Conservation (phyloP, 2,797 vertebrate species). For the Gymnodraco acuticeps region DNA sequence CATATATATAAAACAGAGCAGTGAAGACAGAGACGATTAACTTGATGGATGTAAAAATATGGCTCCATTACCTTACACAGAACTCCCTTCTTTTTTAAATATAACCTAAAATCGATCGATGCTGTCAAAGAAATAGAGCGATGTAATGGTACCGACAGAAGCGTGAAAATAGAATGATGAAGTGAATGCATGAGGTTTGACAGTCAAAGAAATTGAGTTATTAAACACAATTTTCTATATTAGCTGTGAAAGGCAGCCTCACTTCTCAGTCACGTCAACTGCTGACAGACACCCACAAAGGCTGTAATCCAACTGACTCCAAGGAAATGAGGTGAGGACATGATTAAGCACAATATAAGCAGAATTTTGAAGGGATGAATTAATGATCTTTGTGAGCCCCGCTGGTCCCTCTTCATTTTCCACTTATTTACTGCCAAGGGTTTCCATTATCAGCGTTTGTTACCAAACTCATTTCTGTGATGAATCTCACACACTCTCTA, state of each 20-base stretch:
- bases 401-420: slow-evolving; percentile 53
- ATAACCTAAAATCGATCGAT: slow-evolving; percentile 51
- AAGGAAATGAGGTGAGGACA: slow-evolving; percentile 60
- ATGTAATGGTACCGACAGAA: slow-evolving; percentile 31
- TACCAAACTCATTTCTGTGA: slow-evolving; percentile 46
- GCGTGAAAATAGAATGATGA: slow-evolving; percentile 43
- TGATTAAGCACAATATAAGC: slow-evolving; percentile 52
- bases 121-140: slow-evolving; percentile 42
- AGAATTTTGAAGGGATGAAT: slow-evolving; percentile 44
- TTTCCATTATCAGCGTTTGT: slow-evolving; percentile 60
- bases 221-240: slow-evolving; percentile 50
- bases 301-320: slow-evolving; percentile 49
- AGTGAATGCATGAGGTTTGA: slow-evolving; percentile 41
- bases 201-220: slow-evolving; percentile 58
- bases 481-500: slow-evolving; percentile 38
- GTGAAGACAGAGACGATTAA: slow-evolving; percentile 5
- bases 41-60: slow-evolving; percentile 41
- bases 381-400: slow-evolving; percentile 46
- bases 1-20: slow-evolving; percentile 21
- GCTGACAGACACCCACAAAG: slow-evolving; percentile 39
- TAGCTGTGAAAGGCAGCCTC: slow-evolving; percentile 23
- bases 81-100: slow-evolving; percentile 34
- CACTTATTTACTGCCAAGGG: slow-evolving; percentile 63
- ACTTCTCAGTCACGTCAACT: slow-evolving; percentile 41
- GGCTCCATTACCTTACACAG: slow-evolving; percentile 22